These are phyloP conservation scores for Drosophila biarmipes DNA, from an alignment of 1,140 invertebrate species.

Conservation along the genomic window DNA sequence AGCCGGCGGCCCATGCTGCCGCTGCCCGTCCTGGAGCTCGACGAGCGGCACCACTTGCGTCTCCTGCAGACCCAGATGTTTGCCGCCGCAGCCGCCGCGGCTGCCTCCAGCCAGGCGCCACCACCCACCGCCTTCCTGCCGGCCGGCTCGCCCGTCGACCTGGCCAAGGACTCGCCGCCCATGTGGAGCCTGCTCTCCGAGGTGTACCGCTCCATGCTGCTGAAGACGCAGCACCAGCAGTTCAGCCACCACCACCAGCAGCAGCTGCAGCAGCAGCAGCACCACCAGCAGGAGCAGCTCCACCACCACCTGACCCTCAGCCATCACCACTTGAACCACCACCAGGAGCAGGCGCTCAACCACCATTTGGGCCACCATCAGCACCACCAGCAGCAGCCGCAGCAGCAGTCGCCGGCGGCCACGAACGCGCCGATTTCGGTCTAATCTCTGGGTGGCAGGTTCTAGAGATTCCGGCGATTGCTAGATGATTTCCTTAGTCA, in stretches of 20 bases:
- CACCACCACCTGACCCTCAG: slow-evolving; percentile 19
- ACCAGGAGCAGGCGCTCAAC: background rate
- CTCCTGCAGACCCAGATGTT: slow-evolving; percentile 81
- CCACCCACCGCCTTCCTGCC: slow-evolving; percentile 23
- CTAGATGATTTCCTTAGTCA: slow-evolving; percentile 35
- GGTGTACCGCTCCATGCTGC: slow-evolving; percentile 79
- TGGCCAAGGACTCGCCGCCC: slow-evolving; percentile 52
- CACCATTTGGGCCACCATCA: slow-evolving; percentile 10
- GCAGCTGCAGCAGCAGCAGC: slow-evolving; percentile 13
- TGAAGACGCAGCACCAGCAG: slow-evolving; percentile 54
- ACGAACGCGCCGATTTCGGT: slow-evolving; percentile 78
- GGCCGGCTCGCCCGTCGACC: slow-evolving; percentile 8
- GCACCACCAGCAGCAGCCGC: slow-evolving; percentile 44
- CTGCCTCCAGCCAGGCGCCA: slow-evolving; percentile 29
- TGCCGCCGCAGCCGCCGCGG: slow-evolving; percentile 75
- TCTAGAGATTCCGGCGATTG: background rate
- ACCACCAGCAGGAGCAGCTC: slow-evolving; percentile 17
- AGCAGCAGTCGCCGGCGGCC: slow-evolving; percentile 45
- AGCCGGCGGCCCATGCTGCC: slow-evolving; percentile 5
- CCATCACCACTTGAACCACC: slow-evolving; percentile 8
- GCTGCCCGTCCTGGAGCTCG: slow-evolving; percentile 43
- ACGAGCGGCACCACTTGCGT: slow-evolving; percentile 69
- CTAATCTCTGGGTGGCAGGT: slow-evolving; percentile 12
- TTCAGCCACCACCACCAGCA: slow-evolving; percentile 21
- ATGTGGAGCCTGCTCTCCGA: slow-evolving; percentile 82